Evolutionary conservation across 2,797 vertebrate species (phyloP), one percentile per base, ranked within the genome.

Genomic region (Acomys russatus): DNA sequence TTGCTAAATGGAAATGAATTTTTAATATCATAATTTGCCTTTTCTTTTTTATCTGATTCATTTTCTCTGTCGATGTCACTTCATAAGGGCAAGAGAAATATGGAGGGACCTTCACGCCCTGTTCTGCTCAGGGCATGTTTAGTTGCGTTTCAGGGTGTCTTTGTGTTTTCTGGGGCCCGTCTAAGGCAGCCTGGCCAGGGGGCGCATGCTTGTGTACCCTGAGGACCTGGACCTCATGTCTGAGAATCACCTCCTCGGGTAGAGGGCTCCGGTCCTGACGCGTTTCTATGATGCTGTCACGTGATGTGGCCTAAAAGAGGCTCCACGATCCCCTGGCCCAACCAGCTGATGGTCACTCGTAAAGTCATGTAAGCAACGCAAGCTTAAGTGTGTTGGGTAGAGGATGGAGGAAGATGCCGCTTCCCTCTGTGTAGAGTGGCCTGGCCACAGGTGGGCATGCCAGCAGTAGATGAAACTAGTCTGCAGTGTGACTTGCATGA

Each of bases 1-100:
- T 96, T 93, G 88, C 94, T 96, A 98, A 96, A 93, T 97, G 96
- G 90, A 91, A 97, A 97, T 97, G 96, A 96, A 97, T 96, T 97
- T 97, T 97, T 98, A 97, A 97, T 96, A 96, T 94, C 88, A 89
- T 98, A 96, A 97, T 98, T 97, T 85, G 71, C 92, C 79, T 96
- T 97, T 97, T 92, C 90, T 64, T 94, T 92, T 95, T 94, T 85
- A 95, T 96, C 92, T n/a, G 70, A 94, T 96, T 92, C 94, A 64
- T 89, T 97, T 96, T 95, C 96, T 96, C 92, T 90, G 59, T 87
- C 64, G 88, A 71, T 97, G 92, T 96, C 96, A 96, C 73, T 96
- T 95, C 28, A 12, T 84, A 86, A 97, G 95, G 85, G 28, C 2
- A 1, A 90, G 63, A 56, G 82, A 91, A 89, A 87, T 20, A 59